Conservation (phyloP, 2,888 invertebrate genomes). For the Orthosia gothica region DNA sequence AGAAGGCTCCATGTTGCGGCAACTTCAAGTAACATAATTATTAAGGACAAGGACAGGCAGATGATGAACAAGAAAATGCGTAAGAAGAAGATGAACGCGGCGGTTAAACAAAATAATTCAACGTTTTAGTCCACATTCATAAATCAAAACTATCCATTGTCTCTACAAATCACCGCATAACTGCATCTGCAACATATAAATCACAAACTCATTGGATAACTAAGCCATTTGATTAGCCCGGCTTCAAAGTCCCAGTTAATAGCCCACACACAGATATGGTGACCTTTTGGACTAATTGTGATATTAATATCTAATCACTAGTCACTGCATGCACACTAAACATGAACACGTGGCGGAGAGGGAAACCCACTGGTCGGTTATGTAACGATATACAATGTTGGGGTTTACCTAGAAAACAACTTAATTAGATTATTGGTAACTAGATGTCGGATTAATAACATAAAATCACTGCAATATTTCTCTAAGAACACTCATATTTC, state of each 20-base stretch:
- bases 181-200: conserved; percentile 8
- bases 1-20: too few relatives aligned
- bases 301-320: conserved; percentile 32
- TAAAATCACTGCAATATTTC: too few relatives aligned
- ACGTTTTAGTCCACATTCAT: not conserved
- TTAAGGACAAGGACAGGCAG: too few relatives aligned
- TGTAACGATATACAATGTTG: conserved; percentile 38
- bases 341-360: conserved; percentile 31
- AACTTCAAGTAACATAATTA: too few relatives aligned
- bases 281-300: conserved; percentile 37
- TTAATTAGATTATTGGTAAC: conserved; percentile 16
- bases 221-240: conserved; percentile 17
- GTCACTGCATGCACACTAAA: conserved; percentile 19
- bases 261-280: conserved; percentile 35
- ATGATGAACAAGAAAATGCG: too few relatives aligned
- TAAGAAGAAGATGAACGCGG: not conserved
- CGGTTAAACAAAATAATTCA: not conserved
- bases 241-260: conserved; percentile 2
- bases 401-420: conserved; percentile 18
- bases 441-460: not conserved
- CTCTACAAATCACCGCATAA: not conserved
- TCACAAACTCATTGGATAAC: conserved; percentile 25
- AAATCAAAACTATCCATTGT: not conserved
- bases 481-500: too few relatives aligned
- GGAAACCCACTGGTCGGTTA: conserved; percentile 45